phyloP scores from a whole-genome alignment of 2,113 vertebrate species.

The Microtus montanus region DNA sequence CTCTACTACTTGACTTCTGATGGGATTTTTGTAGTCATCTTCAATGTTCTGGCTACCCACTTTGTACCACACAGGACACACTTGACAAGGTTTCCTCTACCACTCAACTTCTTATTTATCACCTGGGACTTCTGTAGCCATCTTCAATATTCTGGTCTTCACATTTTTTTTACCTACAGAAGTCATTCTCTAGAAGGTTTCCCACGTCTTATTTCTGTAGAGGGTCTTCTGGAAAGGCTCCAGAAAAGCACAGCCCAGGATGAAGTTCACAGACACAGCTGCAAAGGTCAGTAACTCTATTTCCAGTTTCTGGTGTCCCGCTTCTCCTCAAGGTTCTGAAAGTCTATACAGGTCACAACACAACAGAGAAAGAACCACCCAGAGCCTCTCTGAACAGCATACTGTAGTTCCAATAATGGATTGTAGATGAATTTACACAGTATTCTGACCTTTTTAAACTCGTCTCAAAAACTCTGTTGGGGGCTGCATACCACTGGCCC shows the following conservation, averaged over 20 bases:
- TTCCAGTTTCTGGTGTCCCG: neutral
- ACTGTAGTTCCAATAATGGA: neutral
- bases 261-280: neutral
- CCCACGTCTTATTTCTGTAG: neutral
- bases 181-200: neutral
- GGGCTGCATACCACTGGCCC: no score
- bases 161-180: neutral
- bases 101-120: neutral
- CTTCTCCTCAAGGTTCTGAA: neutral
- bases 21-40: neutral
- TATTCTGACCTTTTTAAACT: neutral
- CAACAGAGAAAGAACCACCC: neutral
- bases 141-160: neutral
- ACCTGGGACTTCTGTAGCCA: neutral
- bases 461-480: neutral
- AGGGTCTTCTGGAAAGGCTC: neutral
- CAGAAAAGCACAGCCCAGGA: neutral
- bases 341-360: neutral
- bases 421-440: neutral
- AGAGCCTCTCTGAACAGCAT: neutral
- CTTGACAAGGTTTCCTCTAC: neutral
- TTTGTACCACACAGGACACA: neutral
- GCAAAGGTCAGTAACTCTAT: neutral
- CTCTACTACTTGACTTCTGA: neutral
- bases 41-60: neutral